These are phyloP conservation scores for Diaphora mendica DNA, from an alignment of 2,888 invertebrate species.

Conservation along the genomic window DNA sequence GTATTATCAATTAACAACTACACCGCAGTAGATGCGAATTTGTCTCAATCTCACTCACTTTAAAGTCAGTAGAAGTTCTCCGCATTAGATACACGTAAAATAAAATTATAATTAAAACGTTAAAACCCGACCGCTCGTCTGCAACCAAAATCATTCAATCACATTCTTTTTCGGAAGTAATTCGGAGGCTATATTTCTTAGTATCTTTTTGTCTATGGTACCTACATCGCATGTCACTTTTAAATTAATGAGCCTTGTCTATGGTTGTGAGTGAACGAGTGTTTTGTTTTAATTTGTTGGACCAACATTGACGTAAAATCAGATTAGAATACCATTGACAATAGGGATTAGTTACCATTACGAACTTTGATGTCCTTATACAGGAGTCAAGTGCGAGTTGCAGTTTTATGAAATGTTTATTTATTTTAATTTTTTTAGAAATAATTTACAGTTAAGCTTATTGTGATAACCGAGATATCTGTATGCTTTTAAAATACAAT, in stretches of 20 bases:
- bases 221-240: constrained; percentile 39
- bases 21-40: too few relatives aligned
- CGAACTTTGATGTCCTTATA: constrained; percentile 2
- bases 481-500: too few relatives aligned
- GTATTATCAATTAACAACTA: too few relatives aligned
- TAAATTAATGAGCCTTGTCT: constrained; percentile 17
- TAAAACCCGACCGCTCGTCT: constrained; percentile 8
- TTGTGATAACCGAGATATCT: too few relatives aligned
- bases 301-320: constrained; percentile 17
- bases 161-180: constrained; percentile 37
- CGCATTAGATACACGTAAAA: background rate
- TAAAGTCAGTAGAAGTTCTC: too few relatives aligned
- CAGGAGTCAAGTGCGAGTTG: background rate
- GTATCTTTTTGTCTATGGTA: constrained; percentile 39
- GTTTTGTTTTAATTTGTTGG: constrained; percentile 21
- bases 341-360: constrained; percentile 4
- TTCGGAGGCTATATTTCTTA: constrained; percentile 47
- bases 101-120: background rate
- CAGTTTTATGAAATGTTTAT: background rate
- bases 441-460: too few relatives aligned
- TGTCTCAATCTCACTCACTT: too few relatives aligned
- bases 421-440: too few relatives aligned
- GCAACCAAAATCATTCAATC: constrained; percentile 18
- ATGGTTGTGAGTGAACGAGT: constrained; percentile 14
- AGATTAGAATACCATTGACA: constrained; percentile 3